Conservation (phyloP, 2,113 vertebrate species). For the Cryptoleucopteryx plumbea region DNA sequence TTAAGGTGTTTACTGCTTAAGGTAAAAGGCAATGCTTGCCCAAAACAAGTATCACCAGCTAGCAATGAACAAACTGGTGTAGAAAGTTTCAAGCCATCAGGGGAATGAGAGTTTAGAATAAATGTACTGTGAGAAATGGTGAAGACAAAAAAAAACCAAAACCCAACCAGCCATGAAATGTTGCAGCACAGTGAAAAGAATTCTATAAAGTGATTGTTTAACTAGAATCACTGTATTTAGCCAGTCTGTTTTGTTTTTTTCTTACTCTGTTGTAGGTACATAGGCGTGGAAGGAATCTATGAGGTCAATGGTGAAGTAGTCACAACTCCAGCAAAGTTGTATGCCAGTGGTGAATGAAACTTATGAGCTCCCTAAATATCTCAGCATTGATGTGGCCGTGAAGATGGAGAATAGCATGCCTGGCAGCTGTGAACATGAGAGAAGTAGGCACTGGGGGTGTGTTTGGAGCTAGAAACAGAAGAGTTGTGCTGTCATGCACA, state of each 20-base stretch:
- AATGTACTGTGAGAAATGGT: neutral
- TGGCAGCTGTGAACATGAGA: neutral
- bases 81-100: neutral
- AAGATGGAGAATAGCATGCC: neutral
- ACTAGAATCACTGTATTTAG: neutral
- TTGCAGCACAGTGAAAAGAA: neutral
- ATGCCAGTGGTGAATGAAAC: neutral
- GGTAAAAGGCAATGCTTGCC: neutral
- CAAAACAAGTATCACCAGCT: neutral
- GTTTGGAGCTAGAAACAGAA: neutral
- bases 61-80: neutral
- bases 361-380: neutral
- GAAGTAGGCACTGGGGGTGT: neutral
- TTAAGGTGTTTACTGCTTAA: neutral
- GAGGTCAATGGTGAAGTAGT: neutral
- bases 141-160: neutral
- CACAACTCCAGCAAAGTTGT: neutral
- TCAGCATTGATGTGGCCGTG: neutral
- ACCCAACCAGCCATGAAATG: neutral
- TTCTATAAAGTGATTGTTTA: neutral
- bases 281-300: neutral
- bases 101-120: neutral
- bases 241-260: neutral
- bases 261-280: neutral
- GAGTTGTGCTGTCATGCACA: neutral